These are phyloP conservation scores for Drosophila bifasciata DNA, from an alignment of 1,140 invertebrate species.

Conservation along the genomic window DNA sequence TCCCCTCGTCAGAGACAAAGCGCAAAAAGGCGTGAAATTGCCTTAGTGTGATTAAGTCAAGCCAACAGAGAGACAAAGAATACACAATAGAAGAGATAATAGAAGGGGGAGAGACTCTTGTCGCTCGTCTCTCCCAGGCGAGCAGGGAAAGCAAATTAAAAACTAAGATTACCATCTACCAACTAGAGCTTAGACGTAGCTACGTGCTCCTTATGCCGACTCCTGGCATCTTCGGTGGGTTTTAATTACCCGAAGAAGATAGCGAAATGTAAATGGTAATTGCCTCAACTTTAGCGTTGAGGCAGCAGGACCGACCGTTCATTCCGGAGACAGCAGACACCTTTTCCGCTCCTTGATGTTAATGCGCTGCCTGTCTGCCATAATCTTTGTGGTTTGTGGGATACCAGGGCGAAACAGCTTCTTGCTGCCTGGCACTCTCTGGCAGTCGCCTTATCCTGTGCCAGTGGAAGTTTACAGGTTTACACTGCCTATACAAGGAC, in stretches of 20 bases:
- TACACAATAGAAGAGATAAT: not conserved
- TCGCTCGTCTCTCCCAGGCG: not conserved
- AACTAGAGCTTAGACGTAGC: conserved; percentile 41
- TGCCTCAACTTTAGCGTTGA: conserved; percentile 37
- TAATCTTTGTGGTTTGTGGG: conserved; percentile 53
- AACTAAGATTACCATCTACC: conserved; percentile 71
- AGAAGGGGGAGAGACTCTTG: not conserved
- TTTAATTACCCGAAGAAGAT: conserved; percentile 65
- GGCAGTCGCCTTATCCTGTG: conserved; percentile 12
- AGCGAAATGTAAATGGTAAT: conserved; percentile 75
- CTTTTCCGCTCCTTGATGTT: conserved; percentile 72
- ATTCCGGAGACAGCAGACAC: conserved; percentile 70
- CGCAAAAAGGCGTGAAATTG: conserved; percentile 83
- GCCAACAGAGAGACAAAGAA: conserved; percentile 12
- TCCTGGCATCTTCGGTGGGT: conserved; percentile 19
- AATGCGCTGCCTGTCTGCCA: conserved; percentile 47
- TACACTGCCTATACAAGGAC: conserved; percentile 1
- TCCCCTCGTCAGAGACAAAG: conserved; percentile 44
- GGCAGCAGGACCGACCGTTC: conserved; percentile 14
- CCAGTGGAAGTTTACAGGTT: conserved; percentile 29
- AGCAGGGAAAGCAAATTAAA: conserved; percentile 47
- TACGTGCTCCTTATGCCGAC: conserved; percentile 74
- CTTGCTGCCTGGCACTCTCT: conserved; percentile 47
- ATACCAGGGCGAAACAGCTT: conserved; percentile 57
- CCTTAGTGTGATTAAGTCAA: conserved; percentile 80